These are phyloP conservation scores for Tenrec ecaudatus DNA, from an alignment of 2,113 vertebrate species.

Conservation along the genomic window DNA sequence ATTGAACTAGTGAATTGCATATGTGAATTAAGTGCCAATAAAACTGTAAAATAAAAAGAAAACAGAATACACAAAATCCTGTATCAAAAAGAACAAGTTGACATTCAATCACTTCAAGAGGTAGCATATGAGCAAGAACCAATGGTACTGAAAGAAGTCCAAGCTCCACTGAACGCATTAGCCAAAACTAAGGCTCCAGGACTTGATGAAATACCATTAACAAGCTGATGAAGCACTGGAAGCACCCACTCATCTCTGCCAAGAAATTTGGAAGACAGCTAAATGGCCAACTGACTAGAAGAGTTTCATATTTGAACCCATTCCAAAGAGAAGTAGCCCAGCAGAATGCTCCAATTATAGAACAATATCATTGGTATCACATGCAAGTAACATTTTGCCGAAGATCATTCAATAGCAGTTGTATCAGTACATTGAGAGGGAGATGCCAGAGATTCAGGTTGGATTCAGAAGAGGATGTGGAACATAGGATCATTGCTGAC, in stretches of 20 bases:
- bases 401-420: not conserved
- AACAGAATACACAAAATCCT: too few species aligned
- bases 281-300: not conserved
- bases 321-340: not conserved
- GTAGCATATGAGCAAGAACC: too few species aligned
- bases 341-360: not conserved
- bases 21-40: too few species aligned
- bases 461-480: not conserved
- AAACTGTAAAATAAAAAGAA: too few species aligned
- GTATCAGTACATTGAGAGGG: not conserved
- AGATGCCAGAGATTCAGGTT: not conserved
- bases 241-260: not conserved
- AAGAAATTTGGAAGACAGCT: not conserved
- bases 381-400: not conserved
- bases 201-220: not conserved
- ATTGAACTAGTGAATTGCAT: too few species aligned
- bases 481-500: not conserved
- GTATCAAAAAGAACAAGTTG: too few species aligned
- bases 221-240: not conserved
- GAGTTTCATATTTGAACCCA: not conserved
- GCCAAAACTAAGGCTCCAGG: not conserved
- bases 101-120: too few species aligned
- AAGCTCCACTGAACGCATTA: too few species aligned
- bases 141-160: too few species aligned
- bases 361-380: not conserved